These are phyloP conservation scores for Brachystomella parvula DNA, from an alignment of 1,140 invertebrate species.

Conservation along the genomic window DNA sequence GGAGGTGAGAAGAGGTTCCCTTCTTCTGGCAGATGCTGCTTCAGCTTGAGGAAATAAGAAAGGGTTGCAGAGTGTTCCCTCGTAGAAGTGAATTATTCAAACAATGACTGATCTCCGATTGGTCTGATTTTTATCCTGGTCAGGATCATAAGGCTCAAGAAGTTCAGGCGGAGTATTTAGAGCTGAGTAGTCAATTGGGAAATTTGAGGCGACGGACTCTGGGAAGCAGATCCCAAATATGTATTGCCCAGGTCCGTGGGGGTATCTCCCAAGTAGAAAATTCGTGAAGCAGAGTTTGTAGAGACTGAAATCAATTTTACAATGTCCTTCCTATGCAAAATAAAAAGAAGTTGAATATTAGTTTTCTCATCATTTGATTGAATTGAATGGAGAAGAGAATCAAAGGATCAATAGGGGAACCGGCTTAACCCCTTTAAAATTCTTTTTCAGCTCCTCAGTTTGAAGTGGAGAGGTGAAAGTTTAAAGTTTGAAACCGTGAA, in stretches of 20 bases:
- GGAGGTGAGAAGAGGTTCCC: too few relatives aligned
- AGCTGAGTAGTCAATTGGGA: constrained; percentile 64
- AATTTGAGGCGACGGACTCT: constrained; percentile 50
- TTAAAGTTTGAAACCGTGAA: too few relatives aligned
- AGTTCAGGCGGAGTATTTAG: constrained; percentile 59
- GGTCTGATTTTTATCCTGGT: constrained; percentile 49
- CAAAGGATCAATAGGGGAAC: background rate
- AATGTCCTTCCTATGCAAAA: constrained; percentile 55
- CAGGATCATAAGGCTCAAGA: constrained; percentile 58
- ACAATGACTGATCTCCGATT: constrained; percentile 63
- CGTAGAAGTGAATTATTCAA: constrained; percentile 46
- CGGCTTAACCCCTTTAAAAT: too few relatives aligned
- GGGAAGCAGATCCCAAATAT: constrained; percentile 55
- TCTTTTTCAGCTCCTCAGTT: too few relatives aligned
- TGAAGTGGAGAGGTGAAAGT: too few relatives aligned
- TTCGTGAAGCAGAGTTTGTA: constrained; percentile 62
- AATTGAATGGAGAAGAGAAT: background rate
- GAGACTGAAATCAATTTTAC: constrained; percentile 53
- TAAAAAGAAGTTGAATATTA: constrained; percentile 18
- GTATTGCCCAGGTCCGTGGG: constrained; percentile 64
- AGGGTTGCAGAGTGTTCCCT: too few relatives aligned
- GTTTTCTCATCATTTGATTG: background rate
- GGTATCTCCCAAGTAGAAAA: constrained; percentile 59
- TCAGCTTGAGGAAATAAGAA: too few relatives aligned
- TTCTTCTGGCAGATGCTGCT: too few relatives aligned